Evolutionary conservation across 2,797 vertebrate genomes (phyloP).

Genomic region (Catharus ustulatus): DNA sequence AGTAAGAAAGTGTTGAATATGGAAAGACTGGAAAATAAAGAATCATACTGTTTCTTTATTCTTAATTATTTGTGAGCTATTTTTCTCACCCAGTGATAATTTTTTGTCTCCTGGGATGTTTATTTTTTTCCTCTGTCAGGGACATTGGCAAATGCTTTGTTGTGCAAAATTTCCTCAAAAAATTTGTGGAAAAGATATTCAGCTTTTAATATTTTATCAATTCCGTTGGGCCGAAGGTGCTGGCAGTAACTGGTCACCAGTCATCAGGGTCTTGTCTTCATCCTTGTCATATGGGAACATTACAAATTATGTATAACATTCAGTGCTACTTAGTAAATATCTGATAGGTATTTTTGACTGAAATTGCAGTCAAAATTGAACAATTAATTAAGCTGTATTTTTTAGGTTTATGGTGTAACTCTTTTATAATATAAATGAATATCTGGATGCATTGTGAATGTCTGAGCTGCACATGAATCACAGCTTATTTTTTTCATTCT

Average conservation of each 20-base stretch:
- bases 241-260: neutral
- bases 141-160: neutral
- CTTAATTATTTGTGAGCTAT: neutral
- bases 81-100: neutral
- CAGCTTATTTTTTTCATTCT: neutral
- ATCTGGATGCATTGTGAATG: constrained; percentile 50
- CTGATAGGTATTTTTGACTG: constrained; percentile 67
- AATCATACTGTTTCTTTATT: neutral
- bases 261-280: constrained; percentile 19
- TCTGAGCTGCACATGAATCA: constrained; percentile 47
- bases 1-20: neutral
- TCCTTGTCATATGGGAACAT: constrained; percentile 14
- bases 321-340: constrained; percentile 66
- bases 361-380: constrained; percentile 65
- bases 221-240: neutral
- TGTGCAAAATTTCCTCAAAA: neutral
- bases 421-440: constrained; percentile 43
- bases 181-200: neutral
- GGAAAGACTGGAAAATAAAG: neutral
- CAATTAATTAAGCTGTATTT: constrained; percentile 62
- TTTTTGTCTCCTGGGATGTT: neutral
- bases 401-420: constrained; percentile 60
- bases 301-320: constrained; percentile 60
- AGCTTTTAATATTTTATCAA: constrained; percentile 7
- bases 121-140: neutral